Base-by-base conservation (phyloP, 1,140 invertebrate genomes). In the Epicauta chinensis region DNA sequence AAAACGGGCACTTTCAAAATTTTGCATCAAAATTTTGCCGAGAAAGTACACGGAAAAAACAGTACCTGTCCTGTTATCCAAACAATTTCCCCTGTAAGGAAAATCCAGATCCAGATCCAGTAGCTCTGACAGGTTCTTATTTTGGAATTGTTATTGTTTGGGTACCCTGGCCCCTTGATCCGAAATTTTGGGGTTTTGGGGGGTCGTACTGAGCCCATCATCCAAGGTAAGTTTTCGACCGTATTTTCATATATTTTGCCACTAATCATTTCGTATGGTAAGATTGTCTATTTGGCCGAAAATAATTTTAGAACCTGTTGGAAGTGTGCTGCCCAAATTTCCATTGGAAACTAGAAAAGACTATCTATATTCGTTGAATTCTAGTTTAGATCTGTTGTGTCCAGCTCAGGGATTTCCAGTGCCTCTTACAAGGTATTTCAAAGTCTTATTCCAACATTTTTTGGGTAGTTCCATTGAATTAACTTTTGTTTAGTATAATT, bases 321-420 rank as follows among this genome's bases (percentile, higher is more conserved):
- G 68, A 35, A 68, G 60, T 51, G 78, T 80, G 50, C 68, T 77
- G 58, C 80, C 80, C 31, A 82, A 81, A 74, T 82, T 82, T 65
- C 80, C 81, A 34, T 53, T 67, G 55, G 63, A 69, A 53, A 68
- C 71, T 47, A 52, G 66, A 48, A 69, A 70, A 53, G 66, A 66
- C 14, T 68, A 67, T 56, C 59, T 61, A 12, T 62, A 48, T 48
- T 46, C 51, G 12, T 36, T 56, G 41, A 65, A 65, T 14, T 52
- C 56, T 11, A 68, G 63, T 55, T 61, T 72, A 16, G 73, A 69
- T 37, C 55, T 81, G 39, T 66, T 80, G 53, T 81, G 79, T 64
- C 74, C 74, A 31, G 78, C 79, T 43, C 77, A 79, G 62, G 78
- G 77, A 15, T 81, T 72, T 69, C 81, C 81, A 48, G 75, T 79